These are phyloP conservation scores for Anolis apletophallus DNA, from an alignment of 2,797 vertebrate genomes.

Conservation along the genomic window DNA sequence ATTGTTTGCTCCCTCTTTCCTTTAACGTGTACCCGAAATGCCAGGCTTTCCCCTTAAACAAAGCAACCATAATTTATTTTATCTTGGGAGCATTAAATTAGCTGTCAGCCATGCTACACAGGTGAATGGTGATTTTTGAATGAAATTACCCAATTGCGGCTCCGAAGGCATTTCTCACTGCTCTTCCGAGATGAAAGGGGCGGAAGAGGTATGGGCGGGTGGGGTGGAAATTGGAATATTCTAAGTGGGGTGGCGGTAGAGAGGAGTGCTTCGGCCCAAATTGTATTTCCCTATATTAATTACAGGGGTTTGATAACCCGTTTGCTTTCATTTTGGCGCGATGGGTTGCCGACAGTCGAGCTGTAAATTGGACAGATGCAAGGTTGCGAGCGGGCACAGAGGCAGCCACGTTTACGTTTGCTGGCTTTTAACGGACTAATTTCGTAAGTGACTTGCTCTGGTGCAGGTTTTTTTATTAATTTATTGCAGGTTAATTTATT, in stretches of 20 bases:
- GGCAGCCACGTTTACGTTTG: constrained; percentile 8
- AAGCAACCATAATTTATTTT: constrained; percentile 74
- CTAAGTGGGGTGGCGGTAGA: constrained; percentile 57
- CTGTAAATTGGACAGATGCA: constrained; percentile 46
- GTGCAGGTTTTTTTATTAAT: constrained; percentile 57
- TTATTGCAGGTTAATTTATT: constrained; percentile 53
- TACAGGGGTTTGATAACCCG: constrained; percentile 64
- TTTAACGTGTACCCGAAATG: constrained; percentile 58
- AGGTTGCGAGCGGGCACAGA: not conserved
- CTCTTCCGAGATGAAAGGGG: constrained; percentile 55
- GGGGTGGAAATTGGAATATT: constrained; percentile 55
- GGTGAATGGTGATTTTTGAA: constrained; percentile 73
- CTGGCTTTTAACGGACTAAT: constrained; percentile 63
- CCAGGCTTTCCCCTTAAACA: constrained; percentile 61
- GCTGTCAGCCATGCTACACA: constrained; percentile 72
- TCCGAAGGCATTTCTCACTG: constrained; percentile 71
- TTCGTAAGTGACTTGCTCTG: constrained; percentile 64
- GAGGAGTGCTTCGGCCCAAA: constrained; percentile 60
- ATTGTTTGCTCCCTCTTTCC: constrained; percentile 63
- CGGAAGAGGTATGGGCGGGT: not conserved
- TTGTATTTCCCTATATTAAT: constrained; percentile 70
- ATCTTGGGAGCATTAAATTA: constrained; percentile 79
- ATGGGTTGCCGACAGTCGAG: constrained; percentile 25
- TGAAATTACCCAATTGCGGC: constrained; percentile 70
- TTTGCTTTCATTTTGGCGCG: constrained; percentile 50